Conservation (phyloP, 2,888 invertebrate species). For the Sminthurides aquaticus region DNA sequence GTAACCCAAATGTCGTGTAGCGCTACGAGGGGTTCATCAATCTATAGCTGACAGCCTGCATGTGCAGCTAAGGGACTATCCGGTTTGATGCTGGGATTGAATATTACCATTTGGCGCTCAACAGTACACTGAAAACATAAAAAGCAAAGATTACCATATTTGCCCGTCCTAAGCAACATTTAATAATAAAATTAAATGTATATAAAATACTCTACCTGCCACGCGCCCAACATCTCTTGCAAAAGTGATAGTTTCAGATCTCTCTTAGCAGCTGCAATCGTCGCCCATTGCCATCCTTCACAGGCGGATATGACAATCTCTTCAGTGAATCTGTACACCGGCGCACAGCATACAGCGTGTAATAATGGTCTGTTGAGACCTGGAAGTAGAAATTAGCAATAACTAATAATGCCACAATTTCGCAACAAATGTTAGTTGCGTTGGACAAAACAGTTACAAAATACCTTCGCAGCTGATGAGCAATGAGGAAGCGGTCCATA, state of each 20-base stretch:
- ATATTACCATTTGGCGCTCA: slow-evolving; percentile 80
- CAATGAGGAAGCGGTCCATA: slow-evolving; percentile 78
- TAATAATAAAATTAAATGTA: no score
- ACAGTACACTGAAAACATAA: slow-evolving; percentile 61
- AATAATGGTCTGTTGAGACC: slow-evolving; percentile 69
- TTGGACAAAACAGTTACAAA: background rate
- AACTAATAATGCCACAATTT: background rate
- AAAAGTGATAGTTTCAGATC: slow-evolving; percentile 84
- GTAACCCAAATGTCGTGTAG: slow-evolving; percentile 92
- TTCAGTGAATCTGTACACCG: slow-evolving; percentile 83
- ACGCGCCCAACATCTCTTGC: slow-evolving; percentile 87
- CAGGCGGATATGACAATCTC: slow-evolving; percentile 83
- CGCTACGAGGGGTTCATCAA: slow-evolving; percentile 73
- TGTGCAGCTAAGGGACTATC: slow-evolving; percentile 79
- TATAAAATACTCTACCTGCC: slow-evolving; percentile 54
- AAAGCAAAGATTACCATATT: no score
- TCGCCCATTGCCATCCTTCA: slow-evolving; percentile 98
- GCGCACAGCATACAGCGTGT: slow-evolving; percentile 78
- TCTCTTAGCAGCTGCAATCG: slow-evolving; percentile 81
- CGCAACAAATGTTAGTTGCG: background rate
- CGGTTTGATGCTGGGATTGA: slow-evolving; percentile 62
- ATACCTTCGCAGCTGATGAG: slow-evolving; percentile 60
- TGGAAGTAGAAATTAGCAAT: slow-evolving; percentile 27
- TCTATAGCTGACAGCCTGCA: slow-evolving; percentile 70
- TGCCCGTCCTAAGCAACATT: background rate